These are phyloP conservation scores for Rallus crepitans DNA, from an alignment of 2,797 vertebrate genomes.

Conservation along the genomic window DNA sequence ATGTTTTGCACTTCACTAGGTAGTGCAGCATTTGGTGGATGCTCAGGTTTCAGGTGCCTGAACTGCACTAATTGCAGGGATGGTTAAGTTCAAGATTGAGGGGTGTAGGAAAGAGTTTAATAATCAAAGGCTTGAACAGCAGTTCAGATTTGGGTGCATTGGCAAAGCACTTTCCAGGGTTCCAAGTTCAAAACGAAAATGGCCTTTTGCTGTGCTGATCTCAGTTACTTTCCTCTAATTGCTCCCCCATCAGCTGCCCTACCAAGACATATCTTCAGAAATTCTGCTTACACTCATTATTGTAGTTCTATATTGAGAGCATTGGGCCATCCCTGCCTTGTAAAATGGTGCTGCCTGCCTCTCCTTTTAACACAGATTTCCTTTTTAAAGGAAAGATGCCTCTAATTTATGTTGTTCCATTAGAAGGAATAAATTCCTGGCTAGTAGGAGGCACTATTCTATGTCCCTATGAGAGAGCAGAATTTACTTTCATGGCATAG, in stretches of 20 bases:
- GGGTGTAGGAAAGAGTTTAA: not conserved
- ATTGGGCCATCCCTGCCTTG: not conserved
- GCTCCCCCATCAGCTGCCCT: not conserved
- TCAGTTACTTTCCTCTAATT: constrained; percentile 25
- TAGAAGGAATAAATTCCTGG: not conserved
- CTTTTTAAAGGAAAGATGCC: not conserved
- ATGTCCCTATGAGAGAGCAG: not conserved
- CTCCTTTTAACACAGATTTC: not conserved
- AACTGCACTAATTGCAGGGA: not conserved
- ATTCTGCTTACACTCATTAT: not conserved
- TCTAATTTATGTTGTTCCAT: not conserved
- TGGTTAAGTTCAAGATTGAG: not conserved
- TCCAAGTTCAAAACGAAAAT: not conserved
- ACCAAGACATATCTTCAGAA: not conserved
- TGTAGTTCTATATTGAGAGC: not conserved
- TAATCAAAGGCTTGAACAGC: not conserved
- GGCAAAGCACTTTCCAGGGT: not conserved
- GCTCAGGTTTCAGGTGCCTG: not conserved
- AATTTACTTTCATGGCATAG: not conserved
- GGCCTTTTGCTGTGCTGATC: constrained; percentile 5
- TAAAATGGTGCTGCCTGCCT: not conserved
- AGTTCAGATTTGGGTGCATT: not conserved
- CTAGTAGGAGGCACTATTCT: not conserved
- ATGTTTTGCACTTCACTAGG: accelerated
- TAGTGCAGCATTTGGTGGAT: not conserved